phyloP scores from a whole-genome alignment of 2,797 vertebrate species.

The Hippocampus kuda region DNA sequence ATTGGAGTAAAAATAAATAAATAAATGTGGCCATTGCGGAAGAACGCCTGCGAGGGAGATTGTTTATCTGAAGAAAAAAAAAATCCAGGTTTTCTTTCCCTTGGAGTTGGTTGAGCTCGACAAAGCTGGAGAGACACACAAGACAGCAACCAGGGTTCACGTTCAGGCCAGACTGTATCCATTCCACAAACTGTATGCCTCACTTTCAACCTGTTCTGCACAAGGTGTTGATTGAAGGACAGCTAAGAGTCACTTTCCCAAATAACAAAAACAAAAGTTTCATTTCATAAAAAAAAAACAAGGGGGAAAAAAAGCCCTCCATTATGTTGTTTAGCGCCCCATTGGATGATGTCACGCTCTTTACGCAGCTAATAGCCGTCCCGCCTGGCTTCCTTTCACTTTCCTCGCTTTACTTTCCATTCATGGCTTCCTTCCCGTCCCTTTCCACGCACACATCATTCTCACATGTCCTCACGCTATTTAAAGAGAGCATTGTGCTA shows the following conservation, averaged over 20 bases:
- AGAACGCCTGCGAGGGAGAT: background rate
- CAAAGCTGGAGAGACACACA: background rate
- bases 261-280: background rate
- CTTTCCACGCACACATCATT: conserved; percentile 22
- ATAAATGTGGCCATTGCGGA: background rate
- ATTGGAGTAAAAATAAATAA: background rate
- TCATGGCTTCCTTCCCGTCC: conserved; percentile 25
- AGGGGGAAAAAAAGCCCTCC: background rate
- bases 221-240: background rate
- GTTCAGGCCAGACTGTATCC: background rate
- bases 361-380: conserved; percentile 2
- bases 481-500: conserved; percentile 49
- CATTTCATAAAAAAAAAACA: background rate
- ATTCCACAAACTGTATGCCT: background rate
- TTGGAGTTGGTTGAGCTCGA: background rate
- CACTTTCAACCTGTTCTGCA: no score
- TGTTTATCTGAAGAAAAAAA: background rate
- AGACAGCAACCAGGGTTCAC: background rate
- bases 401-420: conserved; percentile 29
- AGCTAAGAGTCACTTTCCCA: background rate
- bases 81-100: background rate
- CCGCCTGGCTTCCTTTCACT: conserved; percentile 18
- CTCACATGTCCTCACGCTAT: conserved; percentile 31
- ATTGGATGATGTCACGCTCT: background rate
- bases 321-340: background rate